phyloP scores from a whole-genome alignment of 2,888 invertebrate species.

The Alcis repandata region DNA sequence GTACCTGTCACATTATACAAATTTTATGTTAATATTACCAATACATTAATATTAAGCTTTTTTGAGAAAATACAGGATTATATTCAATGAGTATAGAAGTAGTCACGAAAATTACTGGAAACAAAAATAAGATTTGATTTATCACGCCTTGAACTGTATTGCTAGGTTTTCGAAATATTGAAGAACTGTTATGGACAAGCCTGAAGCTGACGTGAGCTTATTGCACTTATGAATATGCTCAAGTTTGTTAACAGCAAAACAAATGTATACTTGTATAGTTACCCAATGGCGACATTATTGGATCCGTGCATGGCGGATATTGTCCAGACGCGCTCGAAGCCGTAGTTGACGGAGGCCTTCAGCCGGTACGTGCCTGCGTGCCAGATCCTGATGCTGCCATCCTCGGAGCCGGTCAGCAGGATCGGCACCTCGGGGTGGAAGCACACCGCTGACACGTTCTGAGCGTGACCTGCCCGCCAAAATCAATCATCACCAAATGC shows the following conservation, averaged over 20 bases:
- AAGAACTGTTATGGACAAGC: no score
- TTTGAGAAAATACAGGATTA: not conserved
- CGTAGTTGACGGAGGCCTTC: slow-evolving; percentile 98
- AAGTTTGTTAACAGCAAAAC: no score
- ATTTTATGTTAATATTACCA: not conserved
- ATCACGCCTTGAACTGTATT: no score
- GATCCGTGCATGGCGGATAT: slow-evolving; percentile 97
- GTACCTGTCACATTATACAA: slow-evolving; percentile 83
- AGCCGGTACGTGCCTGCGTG: slow-evolving; percentile 99
- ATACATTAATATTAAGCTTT: not conserved
- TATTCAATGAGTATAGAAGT: no score
- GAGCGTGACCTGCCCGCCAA: slow-evolving; percentile 91
- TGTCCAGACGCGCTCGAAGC: slow-evolving; percentile 99
- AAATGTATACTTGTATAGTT: slow-evolving; percentile 51
- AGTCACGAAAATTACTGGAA: no score
- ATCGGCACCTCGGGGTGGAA: slow-evolving; percentile 99
- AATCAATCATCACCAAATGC: not conserved
- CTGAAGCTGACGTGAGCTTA: no score
- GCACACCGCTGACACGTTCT: slow-evolving; percentile 97
- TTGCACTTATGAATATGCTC: no score
- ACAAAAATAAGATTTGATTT: no score
- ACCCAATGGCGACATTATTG: slow-evolving; percentile 98
- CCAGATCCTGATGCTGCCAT: slow-evolving; percentile 99
- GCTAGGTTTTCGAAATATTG: no score
- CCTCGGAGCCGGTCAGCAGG: slow-evolving; percentile 98